Conservation (phyloP, 2,888 invertebrate genomes). For the Teleogryllus oceanicus region DNA sequence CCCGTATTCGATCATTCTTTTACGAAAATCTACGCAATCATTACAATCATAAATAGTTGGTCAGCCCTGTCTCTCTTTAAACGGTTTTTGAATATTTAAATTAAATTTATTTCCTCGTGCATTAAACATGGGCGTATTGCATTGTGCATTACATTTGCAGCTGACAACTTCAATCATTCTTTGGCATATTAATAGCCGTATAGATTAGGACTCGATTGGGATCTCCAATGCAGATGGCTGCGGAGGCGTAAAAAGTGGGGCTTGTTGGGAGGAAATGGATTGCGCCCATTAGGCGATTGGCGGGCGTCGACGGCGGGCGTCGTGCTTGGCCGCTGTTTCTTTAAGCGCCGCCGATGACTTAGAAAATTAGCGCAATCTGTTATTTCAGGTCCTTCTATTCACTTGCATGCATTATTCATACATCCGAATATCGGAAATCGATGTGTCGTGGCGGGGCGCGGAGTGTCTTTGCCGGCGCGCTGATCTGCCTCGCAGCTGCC, state of each 20-base stretch:
- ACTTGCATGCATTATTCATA: background rate
- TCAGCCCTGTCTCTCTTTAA: background rate
- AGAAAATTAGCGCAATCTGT: background rate
- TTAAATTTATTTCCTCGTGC: conserved; percentile 5
- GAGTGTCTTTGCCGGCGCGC: background rate
- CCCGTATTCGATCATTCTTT: no score
- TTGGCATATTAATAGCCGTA: conserved; percentile 18
- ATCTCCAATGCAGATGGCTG: background rate
- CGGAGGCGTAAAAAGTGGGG: background rate
- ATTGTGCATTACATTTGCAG: background rate
- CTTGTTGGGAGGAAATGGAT: background rate
- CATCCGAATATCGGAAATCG: background rate
- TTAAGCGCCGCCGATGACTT: background rate
- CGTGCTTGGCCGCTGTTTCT: background rate
- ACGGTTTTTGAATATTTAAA: background rate
- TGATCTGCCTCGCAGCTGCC: no score
- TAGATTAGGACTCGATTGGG: background rate
- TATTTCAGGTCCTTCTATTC: background rate
- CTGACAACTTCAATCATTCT: conserved; percentile 1
- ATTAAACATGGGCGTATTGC: background rate
- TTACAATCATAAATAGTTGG: background rate
- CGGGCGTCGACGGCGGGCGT: background rate
- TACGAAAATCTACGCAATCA: background rate
- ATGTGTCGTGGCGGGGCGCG: background rate
- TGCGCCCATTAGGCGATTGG: conserved; percentile 5